Base-by-base conservation (phyloP, 2,113 vertebrate species). In the Deroptyus accipitrinus region DNA sequence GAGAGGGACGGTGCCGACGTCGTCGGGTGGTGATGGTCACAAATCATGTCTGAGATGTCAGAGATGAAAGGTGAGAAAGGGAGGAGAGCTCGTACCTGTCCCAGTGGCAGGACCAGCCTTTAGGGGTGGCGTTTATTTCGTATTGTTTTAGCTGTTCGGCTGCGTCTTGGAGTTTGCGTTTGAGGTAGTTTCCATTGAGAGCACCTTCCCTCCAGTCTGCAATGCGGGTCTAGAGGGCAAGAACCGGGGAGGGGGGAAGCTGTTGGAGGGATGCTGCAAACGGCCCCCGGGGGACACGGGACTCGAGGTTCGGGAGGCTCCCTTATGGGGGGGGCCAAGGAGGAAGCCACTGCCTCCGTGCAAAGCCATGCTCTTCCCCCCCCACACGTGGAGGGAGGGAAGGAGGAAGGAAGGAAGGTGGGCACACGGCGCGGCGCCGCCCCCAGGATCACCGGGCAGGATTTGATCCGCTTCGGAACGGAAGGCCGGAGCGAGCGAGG, bases 41-140 rank as follows among this genome's bases (percentile, higher is more conserved):
- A 98, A 98, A 98, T 98, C 98, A 98, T 98, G 98, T 98, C 97
- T 98, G 98, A 98, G 98, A 98, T 98, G 98, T 99, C 98, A 99
- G 98, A 98, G 98, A 98, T 99, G 98, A 99, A 99, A 99, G 99
- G 98, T 99, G 99, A 99, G 98, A 99, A 99, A 99, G 99, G 99
- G 98, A 99, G 99, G 99, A 98, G 98, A 99, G 98, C 99, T 98
- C 99, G 99, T 99, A 99, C 99, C 99, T 99, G 99, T 99, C 99
- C 99, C 99, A 99, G 99, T 99, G 99, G 99, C 99, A 99, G 99
- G 99, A 99, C 99, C 99, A 99, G 99, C 99, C 99, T 99, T 99
- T 99, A 98, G 99, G 99, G 98, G 99, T 98, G 99, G 99, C 99
- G 99, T 99, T 99, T 99, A 99, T 99, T 99, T 99, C 99, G 98